Evolutionary conservation across 2,888 invertebrate species (phyloP), one percentile per base, ranked within the genome.

Genomic region (Sphecodes monilicornis): DNA sequence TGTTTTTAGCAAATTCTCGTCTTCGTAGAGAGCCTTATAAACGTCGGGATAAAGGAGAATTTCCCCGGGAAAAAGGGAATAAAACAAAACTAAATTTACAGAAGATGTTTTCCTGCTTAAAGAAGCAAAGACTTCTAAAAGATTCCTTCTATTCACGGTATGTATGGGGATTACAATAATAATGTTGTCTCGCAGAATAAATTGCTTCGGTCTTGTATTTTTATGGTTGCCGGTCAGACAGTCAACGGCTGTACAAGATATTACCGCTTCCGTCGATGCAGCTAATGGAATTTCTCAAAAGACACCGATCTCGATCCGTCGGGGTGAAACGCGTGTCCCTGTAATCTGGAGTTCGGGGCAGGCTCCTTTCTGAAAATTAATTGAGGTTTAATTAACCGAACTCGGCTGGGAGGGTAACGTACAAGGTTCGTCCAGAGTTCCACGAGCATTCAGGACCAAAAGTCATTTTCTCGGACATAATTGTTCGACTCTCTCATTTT

Each of bases 341-440:
- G 26, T 16, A 29, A 26, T 4, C 26, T 0, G 26, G 0, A 57
- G 26, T 26, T 54, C n/a, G 54, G n/a, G 54, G 26, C n/a, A 11
- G 54, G 11, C 54, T 18, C 10, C 57, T 57, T 26, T 16, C 26
- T 5, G 57, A 26, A 43, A 70, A 74, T 82, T 54, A 36, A 70
- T 74, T 54, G 69, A 11, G 10, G 69, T 82, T 64, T 75, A 64
- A 75, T 77, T 70, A 71, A 57, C 77, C 26, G 54, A 54, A 54
- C 54, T 3, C 22, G n/a, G 54, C n/a, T 13, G 26, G 4, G 18
- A 18, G 32, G 32, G 1, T 18, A 64, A 26, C 57, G 57, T 13
- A 57, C 57, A 57, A 57, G 26, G 4, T 26, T 57, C 57, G 13
- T 5, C 26, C 10, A 13, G 26, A 13, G 64, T 29, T 64, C 3